Percentiles rank a stretch among this genome's conserved stretches.
These are phyloP conservation scores for Trogon surrucura DNA, from an alignment of 2,113 vertebrate species.

Conservation along the genomic window DNA sequence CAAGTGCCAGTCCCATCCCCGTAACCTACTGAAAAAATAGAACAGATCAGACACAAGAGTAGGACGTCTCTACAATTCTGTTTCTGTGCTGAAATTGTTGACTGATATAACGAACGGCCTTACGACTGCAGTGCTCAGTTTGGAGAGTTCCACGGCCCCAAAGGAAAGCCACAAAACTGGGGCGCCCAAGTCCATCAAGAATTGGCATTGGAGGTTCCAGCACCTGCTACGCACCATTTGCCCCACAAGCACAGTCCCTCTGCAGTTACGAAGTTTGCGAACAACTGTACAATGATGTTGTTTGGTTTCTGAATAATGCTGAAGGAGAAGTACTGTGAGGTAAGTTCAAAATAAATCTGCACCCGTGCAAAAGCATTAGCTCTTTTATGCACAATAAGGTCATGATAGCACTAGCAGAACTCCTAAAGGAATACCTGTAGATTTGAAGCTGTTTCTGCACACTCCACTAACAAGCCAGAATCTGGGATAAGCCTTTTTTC, in stretches of 20 bases:
- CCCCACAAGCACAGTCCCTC: neutral
- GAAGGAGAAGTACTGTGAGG: constrained; percentile 46
- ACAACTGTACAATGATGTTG: constrained; percentile 38
- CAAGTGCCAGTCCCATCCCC: neutral
- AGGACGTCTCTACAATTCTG: neutral
- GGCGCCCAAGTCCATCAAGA: neutral
- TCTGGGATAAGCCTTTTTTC: neutral
- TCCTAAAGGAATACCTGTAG: neutral
- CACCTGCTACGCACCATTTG: neutral
- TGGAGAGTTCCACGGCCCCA: neutral
- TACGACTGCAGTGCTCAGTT: constrained; percentile 22
- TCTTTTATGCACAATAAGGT: neutral
- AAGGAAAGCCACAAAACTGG: constrained; percentile 13
- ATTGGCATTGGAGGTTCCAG: neutral
- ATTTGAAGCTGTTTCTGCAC: neutral
- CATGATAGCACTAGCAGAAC: neutral
- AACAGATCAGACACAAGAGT: neutral
- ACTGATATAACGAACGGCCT: neutral
- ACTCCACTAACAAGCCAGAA: neutral
- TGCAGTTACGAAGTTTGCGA: neutral
- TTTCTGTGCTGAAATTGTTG: neutral
- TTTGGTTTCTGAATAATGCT: constrained; percentile 63
- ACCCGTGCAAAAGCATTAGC: neutral
- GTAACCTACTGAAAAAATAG: neutral
- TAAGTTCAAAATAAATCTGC: constrained; percentile 12